Conservation (phyloP, 1,140 invertebrate species). For the Polypedilum vanderplanki region DNA sequence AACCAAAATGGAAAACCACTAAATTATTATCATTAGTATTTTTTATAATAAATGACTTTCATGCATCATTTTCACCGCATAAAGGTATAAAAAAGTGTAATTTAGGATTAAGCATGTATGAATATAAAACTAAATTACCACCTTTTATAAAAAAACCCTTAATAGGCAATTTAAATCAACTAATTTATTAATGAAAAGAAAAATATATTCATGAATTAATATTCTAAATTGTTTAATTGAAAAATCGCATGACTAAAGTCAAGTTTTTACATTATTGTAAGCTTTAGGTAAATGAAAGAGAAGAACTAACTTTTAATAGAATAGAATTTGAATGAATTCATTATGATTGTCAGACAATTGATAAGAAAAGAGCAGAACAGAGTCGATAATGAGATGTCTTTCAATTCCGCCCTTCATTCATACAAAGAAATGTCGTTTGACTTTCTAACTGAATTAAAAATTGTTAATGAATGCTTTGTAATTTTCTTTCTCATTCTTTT, state of each 20-base stretch:
- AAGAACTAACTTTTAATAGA: background rate
- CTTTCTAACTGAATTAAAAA: slow-evolving; percentile 1
- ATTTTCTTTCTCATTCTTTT: background rate
- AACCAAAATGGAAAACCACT: too few relatives aligned
- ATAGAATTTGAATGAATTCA: slow-evolving; percentile 1
- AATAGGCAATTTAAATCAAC: slow-evolving; percentile 9
- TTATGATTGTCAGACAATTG: slow-evolving; percentile 2
- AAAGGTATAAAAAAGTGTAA: too few relatives aligned
- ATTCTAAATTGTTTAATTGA: slow-evolving; percentile 5
- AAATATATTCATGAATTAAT: background rate
- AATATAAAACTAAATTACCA: background rate
- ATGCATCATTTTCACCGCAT: too few relatives aligned
- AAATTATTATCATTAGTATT: too few relatives aligned
- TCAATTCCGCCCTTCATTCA: background rate
- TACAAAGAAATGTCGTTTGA: background rate
- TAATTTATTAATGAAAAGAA: slow-evolving; percentile 3
- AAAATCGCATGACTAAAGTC: background rate
- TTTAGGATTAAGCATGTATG: too few relatives aligned
- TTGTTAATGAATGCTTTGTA: slow-evolving; percentile 5
- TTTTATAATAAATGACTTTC: too few relatives aligned
- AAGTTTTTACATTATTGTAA: too few relatives aligned
- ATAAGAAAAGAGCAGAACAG: background rate
- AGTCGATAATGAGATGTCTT: background rate
- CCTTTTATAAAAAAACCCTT: background rate
- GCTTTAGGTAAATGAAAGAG: too few relatives aligned